Evolutionary conservation across 2,113 vertebrate species (phyloP).

Genomic region (Callocephalon fimbriatum): DNA sequence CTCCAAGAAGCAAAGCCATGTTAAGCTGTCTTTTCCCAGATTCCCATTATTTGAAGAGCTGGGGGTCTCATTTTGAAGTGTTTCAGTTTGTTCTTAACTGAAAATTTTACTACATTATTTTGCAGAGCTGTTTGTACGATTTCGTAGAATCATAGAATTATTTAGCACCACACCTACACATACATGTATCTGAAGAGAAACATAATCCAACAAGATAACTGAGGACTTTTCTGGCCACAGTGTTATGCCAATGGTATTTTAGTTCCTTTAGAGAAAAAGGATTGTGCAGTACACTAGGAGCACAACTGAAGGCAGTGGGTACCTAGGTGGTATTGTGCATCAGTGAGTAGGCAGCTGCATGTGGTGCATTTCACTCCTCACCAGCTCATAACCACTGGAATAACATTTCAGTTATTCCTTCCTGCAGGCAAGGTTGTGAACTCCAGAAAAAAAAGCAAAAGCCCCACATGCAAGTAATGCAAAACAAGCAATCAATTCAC

Average conservation of each 20-base stretch:
- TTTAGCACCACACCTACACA: accelerated
- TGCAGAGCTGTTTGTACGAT: not conserved
- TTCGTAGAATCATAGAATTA: not conserved
- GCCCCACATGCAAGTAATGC: not conserved
- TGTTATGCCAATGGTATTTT: not conserved
- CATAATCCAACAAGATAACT: not conserved
- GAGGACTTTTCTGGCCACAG: not conserved
- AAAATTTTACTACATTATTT: not conserved
- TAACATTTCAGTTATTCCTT: not conserved
- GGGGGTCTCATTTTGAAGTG: not conserved
- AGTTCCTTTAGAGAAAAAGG: not conserved
- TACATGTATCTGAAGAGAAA: not conserved
- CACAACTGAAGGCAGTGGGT: not conserved
- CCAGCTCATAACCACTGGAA: not conserved
- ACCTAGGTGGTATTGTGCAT: not conserved
- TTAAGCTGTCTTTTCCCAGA: not conserved
- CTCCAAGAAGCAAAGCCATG: not conserved
- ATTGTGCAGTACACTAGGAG: not conserved
- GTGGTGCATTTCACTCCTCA: not conserved
- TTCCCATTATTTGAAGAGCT: not conserved
- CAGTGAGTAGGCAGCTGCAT: not conserved
- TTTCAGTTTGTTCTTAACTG: not conserved
- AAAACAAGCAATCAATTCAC: not conserved
- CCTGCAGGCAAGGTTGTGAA: not conserved
- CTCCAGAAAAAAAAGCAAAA: not conserved